A percentile compares a stretch with the other conserved stretches of the same genome.
Conservation (phyloP, 2,113 vertebrate species). For the Engraulis encrasicolus region DNA sequence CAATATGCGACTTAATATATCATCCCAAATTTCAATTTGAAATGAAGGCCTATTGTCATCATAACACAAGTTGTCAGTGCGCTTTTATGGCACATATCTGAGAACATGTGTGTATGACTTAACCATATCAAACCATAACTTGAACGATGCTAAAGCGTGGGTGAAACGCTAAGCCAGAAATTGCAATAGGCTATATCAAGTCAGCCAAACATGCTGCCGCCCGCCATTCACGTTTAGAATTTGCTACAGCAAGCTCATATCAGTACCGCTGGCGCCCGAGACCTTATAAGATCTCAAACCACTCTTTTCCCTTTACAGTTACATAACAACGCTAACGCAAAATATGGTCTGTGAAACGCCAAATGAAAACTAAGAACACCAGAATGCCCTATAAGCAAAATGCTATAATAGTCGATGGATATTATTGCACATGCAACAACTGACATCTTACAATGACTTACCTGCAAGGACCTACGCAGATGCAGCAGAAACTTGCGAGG, state of each 20-base stretch:
- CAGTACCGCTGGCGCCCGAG: background rate
- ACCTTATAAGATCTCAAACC: background rate
- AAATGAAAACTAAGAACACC: too few species aligned
- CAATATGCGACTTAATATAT: background rate
- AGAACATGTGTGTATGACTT: background rate
- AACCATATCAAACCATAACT: too few species aligned
- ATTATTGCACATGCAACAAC: background rate
- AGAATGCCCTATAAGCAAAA: too few species aligned
- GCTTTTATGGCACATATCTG: background rate
- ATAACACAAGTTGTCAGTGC: background rate
- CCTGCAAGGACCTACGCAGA: slow-evolving; percentile 33
- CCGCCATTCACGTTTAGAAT: background rate
- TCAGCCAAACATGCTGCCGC: background rate
- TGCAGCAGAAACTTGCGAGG: slow-evolving; percentile 5
- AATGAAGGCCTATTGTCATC: background rate
- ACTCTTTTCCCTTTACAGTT: background rate
- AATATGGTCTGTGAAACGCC: too few species aligned
- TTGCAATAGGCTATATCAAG: too few species aligned
- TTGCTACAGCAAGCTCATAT: background rate
- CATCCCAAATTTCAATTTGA: background rate
- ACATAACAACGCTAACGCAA: too few species aligned
- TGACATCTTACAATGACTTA: slow-evolving; percentile 38
- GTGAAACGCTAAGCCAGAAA: too few species aligned
- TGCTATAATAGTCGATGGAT: background rate
- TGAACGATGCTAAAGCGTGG: too few species aligned